Evolutionary conservation across 2,888 invertebrate genomes (phyloP).

Genomic region (Platycheirus albimanus): DNA sequence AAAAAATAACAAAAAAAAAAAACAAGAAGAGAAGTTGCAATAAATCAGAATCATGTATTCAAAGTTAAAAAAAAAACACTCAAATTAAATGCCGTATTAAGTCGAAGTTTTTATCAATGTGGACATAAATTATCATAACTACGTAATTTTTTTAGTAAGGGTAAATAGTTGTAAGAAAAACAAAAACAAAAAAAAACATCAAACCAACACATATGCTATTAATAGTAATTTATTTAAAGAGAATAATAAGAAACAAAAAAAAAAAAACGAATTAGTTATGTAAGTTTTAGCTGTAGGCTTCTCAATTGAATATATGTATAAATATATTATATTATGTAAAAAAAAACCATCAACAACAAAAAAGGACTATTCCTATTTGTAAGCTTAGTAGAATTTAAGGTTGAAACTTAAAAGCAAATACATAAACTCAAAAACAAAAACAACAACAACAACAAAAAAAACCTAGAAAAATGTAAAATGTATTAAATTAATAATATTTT

Average conservation of each 20-base stretch:
- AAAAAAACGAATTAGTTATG: conserved; percentile 65
- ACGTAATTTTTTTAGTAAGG: conserved; percentile 72
- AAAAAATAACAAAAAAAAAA: conserved; percentile 22
- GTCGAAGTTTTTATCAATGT: conserved; percentile 65
- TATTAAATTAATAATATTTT: conserved; percentile 70
- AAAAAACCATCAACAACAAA: conserved; percentile 1
- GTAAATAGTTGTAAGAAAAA: conserved; percentile 65
- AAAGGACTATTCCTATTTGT: conserved; percentile 41
- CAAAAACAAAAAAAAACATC: conserved; percentile 39
- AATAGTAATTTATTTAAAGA: conserved; percentile 64
- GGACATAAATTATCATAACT: conserved; percentile 68
- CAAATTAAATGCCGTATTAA: conserved; percentile 41
- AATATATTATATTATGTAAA: no score
- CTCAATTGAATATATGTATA: neutral
- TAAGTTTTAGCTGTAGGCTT: conserved; percentile 51
- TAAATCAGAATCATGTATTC: conserved; percentile 66
- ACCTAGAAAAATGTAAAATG: conserved; percentile 71
- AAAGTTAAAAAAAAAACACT: conserved; percentile 20
- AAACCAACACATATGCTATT: conserved; percentile 48
- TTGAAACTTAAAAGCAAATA: conserved; percentile 68
- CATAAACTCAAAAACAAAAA: conserved; percentile 63
- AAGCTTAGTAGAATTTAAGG: conserved; percentile 41
- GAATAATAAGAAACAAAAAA: conserved; percentile 43
- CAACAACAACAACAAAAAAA: conserved; percentile 22
- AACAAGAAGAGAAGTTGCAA: conserved; percentile 49